Conservation (phyloP, 1,140 invertebrate genomes). For the Cydia pomonella region DNA sequence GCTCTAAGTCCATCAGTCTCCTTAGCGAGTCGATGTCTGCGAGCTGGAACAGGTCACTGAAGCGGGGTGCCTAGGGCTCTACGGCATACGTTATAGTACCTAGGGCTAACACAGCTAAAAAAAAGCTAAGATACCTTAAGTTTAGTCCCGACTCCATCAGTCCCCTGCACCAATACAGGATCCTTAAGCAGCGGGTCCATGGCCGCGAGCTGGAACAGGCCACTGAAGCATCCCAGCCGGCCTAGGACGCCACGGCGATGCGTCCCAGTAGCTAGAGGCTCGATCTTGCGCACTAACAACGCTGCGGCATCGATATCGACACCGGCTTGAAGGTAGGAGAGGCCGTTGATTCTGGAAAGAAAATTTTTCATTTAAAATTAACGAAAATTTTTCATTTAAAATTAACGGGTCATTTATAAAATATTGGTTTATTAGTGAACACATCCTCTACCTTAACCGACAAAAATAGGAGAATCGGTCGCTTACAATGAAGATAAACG, state of each 20-base stretch:
- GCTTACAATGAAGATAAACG: no score
- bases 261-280: slow-evolving; percentile 87
- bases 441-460: no score
- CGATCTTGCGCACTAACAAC: slow-evolving; percentile 90
- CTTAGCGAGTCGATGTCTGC: no score
- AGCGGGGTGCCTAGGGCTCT: no score
- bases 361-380: slow-evolving; percentile 24
- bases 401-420: not conserved
- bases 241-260: slow-evolving; percentile 88
- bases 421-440: not conserved
- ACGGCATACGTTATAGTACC: no score
- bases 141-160: slow-evolving; percentile 86
- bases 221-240: slow-evolving; percentile 95
- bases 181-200: slow-evolving; percentile 84
- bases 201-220: slow-evolving; percentile 90
- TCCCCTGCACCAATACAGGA: slow-evolving; percentile 95
- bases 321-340: slow-evolving; percentile 96
- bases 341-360: slow-evolving; percentile 67
- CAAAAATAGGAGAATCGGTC: no score
- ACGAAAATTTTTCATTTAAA: slow-evolving; percentile 24
- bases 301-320: slow-evolving; percentile 97
- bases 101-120: no score
- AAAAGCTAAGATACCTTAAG: slow-evolving; percentile 85
- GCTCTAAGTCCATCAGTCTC: no score
- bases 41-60: no score